Evolutionary conservation across 1,140 invertebrate genomes (phyloP), one percentile per base, ranked within the genome.

Genomic region (Drosophila neocordata): DNA sequence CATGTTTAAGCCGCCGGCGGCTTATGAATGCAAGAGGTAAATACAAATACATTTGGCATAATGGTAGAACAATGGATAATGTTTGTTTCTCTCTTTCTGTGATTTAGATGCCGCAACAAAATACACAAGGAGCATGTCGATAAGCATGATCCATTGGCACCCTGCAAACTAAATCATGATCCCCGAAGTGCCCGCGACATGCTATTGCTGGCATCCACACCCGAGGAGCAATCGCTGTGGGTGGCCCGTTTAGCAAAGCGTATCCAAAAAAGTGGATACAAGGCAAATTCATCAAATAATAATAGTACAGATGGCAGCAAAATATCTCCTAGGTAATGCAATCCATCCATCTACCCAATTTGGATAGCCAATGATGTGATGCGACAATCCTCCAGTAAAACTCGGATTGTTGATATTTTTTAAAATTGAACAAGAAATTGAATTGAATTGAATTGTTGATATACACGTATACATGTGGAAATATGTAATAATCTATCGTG

Each of bases 1-100:
- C 92, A 97, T 99, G 95, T 96, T 99, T 91, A 95, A 97, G 91
- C 98, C 98, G 65, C 98, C 98, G 53, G 96, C 97, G 72, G 98
- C 98, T 57, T 94, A 99, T 68, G 98, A 99, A 93, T 99, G 98
- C 93, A 95, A 97, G 94, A 93, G 97, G 91, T 98, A 93, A 69
- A 51, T 51, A 2, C 15, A 20, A 6, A n/a, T 22, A 2, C n/a
- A n/a, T n/a, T n/a, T 0, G 1, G 7, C 9, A 15, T 11, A 27
- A 18, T 44, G 2, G 15, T 6, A 13, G 6, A 0, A 4, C 11
- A 22, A 38, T 4, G 8, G 20, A 12, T 51, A 1, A 44, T 69
- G 2, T 11, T 11, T 48, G 1, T 35, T 4, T 60, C 0, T 12
- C 3, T 44, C 1, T 24, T 0, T 1, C 0, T 1, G 24, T 35